Percentiles rank a stretch among this genome's conserved stretches.
Evolutionary conservation across 2,888 invertebrate species (phyloP).

Genomic region (Cepaea hortensis): DNA sequence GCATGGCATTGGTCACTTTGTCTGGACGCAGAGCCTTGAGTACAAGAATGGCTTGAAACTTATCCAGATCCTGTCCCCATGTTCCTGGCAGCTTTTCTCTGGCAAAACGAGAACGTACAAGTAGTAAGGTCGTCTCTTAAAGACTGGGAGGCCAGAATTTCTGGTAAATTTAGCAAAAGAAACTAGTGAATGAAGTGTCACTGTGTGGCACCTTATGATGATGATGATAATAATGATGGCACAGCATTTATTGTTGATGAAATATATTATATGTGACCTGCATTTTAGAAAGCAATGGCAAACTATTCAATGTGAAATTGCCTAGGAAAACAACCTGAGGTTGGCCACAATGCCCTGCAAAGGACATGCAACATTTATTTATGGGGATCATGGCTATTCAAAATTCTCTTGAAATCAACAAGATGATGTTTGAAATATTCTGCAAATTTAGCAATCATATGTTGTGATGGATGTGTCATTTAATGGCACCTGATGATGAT

Average conservation of each 20-base stretch:
- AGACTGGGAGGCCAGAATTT: too few relatives aligned
- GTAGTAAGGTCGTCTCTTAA: background rate
- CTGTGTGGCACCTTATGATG: too few relatives aligned
- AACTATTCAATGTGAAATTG: too few relatives aligned
- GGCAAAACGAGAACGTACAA: background rate
- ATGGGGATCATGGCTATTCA: conserved; percentile 76
- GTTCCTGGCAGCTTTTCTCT: conserved; percentile 75
- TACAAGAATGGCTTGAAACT: conserved; percentile 76
- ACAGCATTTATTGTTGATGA: too few relatives aligned
- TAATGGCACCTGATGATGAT: too few relatives aligned
- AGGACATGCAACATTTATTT: too few relatives aligned
- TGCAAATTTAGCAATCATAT: conserved; percentile 76
- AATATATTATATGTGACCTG: conserved; percentile 58
- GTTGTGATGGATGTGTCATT: conserved; percentile 69
- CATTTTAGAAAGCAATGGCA: too few relatives aligned
- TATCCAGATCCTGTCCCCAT: conserved; percentile 72
- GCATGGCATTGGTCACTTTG: conserved; percentile 76
- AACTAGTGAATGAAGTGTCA: too few relatives aligned
- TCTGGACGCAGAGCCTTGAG: conserved; percentile 76
- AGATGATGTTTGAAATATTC: conserved; percentile 79
- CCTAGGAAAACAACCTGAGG: too few relatives aligned
- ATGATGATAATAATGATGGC: too few relatives aligned
- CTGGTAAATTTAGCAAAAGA: too few relatives aligned
- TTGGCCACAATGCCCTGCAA: too few relatives aligned
- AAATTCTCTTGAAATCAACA: conserved; percentile 73